Percentiles rank a stretch among this genome's conserved stretches.
phyloP scores from a whole-genome alignment of 2,113 vertebrate species.

The Eulemur rufifrons region DNA sequence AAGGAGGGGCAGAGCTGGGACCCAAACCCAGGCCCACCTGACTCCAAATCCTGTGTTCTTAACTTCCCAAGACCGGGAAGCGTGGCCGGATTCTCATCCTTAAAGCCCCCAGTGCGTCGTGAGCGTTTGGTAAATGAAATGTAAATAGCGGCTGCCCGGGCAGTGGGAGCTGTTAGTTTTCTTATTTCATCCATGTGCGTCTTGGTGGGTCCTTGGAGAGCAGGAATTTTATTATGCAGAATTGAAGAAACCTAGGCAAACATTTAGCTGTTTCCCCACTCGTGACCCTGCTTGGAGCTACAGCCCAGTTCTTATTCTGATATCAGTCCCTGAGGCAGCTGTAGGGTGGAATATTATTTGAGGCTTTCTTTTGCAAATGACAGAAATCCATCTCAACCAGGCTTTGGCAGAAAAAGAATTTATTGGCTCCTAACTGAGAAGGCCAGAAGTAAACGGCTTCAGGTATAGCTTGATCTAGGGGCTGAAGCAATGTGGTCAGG shows the following conservation, averaged over 20 bases:
- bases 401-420: not conserved
- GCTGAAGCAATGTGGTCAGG: not conserved
- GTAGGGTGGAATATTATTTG: not conserved
- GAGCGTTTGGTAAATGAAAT: not conserved
- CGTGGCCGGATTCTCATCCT: fast-evolving
- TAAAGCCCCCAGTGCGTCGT: fast-evolving
- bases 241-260: not conserved
- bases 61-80: fast-evolving
- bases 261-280: not conserved
- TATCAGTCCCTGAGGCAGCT: not conserved
- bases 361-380: not conserved
- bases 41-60: not conserved
- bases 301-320: not conserved
- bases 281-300: not conserved
- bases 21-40: not conserved
- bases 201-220: not conserved
- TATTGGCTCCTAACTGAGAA: not conserved
- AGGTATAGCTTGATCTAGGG: not conserved
- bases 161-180: not conserved
- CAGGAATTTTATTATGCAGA: not conserved
- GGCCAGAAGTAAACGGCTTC: not conserved
- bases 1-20: not conserved
- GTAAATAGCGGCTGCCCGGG: not conserved
- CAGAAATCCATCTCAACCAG: not conserved
- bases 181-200: not conserved